These are phyloP conservation scores for Muntiacus muntjak DNA, from an alignment of 2,113 vertebrate genomes.

Conservation along the genomic window DNA sequence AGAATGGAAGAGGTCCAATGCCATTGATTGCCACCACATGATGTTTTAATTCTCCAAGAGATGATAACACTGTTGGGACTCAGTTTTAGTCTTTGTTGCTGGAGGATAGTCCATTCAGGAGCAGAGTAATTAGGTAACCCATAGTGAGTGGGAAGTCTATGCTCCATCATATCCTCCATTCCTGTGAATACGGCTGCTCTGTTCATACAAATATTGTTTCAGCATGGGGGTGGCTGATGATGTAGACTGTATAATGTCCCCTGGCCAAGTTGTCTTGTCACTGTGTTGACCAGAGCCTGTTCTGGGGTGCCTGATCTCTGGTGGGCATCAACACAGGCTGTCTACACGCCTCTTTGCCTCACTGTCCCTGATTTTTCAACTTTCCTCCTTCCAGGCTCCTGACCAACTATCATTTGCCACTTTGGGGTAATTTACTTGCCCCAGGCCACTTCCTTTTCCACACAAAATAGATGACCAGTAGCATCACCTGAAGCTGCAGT, in stretches of 20 bases:
- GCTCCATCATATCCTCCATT: background rate
- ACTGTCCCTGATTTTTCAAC: background rate
- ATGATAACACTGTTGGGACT: background rate
- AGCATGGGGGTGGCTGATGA: background rate
- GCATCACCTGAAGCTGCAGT: rapidly evolving
- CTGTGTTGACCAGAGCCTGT: background rate
- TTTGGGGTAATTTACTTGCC: background rate
- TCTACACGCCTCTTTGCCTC: background rate
- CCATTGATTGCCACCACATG: background rate
- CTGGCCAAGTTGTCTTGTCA: background rate
- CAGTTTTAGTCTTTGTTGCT: background rate
- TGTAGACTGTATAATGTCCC: background rate
- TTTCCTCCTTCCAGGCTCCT: background rate
- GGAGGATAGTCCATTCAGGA: background rate
- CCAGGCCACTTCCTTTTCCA: background rate
- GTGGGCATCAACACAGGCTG: background rate
- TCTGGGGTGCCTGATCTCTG: background rate
- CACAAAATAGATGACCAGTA: background rate
- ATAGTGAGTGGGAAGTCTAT: background rate
- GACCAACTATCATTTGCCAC: background rate
- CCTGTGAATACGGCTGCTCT: background rate
- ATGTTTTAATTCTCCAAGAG: background rate
- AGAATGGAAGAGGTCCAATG: background rate
- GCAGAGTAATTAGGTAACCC: background rate
- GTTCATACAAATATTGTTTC: background rate